Percentiles rank a stretch among this genome's conserved stretches.
phyloP scores from a whole-genome alignment of 1,140 invertebrate species.

The Lysiphlebus fabarum region DNA sequence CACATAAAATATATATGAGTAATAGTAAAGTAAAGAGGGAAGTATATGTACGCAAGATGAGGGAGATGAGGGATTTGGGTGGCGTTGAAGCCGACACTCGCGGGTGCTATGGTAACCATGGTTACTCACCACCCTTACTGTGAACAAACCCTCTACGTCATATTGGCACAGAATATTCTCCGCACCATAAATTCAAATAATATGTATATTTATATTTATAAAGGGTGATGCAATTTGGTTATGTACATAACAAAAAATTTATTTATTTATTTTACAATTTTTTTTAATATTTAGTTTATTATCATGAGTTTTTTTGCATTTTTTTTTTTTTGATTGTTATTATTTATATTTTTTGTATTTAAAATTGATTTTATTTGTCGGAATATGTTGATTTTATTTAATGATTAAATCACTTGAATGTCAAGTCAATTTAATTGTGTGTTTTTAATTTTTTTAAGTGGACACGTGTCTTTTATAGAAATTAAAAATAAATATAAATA shows the following conservation, averaged over 20 bases:
- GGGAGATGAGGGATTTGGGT: slow-evolving; percentile 44
- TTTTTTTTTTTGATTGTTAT: too few species aligned
- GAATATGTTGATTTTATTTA: too few species aligned
- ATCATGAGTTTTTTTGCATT: too few species aligned
- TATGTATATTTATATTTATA: slow-evolving; percentile 28
- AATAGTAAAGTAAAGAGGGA: slow-evolving; percentile 25
- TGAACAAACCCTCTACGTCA: slow-evolving; percentile 57
- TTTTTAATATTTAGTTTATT: neutral
- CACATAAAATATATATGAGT: neutral
- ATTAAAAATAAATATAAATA: too few species aligned
- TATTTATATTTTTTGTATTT: too few species aligned
- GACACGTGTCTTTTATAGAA: too few species aligned
- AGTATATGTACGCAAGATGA: slow-evolving; percentile 26
- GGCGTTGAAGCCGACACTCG: slow-evolving; percentile 62
- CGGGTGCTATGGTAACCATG: slow-evolving; percentile 62
- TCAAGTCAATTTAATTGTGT: too few species aligned
- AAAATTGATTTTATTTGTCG: too few species aligned
- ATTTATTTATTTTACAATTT: slow-evolving; percentile 4
- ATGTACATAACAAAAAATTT: neutral
- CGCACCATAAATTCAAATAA: slow-evolving; percentile 54
- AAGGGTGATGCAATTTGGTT: slow-evolving; percentile 45
- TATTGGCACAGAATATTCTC: slow-evolving; percentile 56
- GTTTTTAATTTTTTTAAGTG: too few species aligned
- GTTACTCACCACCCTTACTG: slow-evolving; percentile 58
- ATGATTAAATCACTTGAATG: too few species aligned